Evolutionary conservation across 1,140 invertebrate genomes (phyloP), one percentile per base, ranked within the genome.

Genomic region (Macrobrachium rosenbergii): DNA sequence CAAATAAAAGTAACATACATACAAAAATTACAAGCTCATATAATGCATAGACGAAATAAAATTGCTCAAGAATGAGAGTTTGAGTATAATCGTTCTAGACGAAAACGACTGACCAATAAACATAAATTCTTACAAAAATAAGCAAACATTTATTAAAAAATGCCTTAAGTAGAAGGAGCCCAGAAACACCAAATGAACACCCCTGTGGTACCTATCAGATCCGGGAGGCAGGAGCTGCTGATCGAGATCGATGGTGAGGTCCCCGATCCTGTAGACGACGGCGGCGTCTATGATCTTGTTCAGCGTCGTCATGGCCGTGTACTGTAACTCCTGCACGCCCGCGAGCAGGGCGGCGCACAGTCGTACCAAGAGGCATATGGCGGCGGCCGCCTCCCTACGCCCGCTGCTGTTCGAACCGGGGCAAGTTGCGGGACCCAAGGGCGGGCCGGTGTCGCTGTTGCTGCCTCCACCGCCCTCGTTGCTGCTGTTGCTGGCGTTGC

Each of bases 211-310:
- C 81, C 84, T 80, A n/a, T 82, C 78, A 52, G 67, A 23, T 58
- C 79, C 82, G 0, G 83, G 89, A 17, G 79, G 88, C 6, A 82
- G 67, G 5, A 88, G 88, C 60, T 83, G 88, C 62, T 77, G 62
- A 12, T 89, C 89, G 28, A 59, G 73, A 17, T 88, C 88, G 43
- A 88, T 83, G 11, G 62, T 60, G 19, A 86, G 81, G 80, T 88
- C 83, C 17, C 83, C 88, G 64, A 93, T 91, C 28, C 91, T 90
- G 79, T 92, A 91, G 12, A 92, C 92, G 43, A 93, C 91, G 52
- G 91, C 93, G 10, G 93, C 92, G 90, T 95, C 94, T 23, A 94
- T 93, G 59, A 94, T 92, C 90, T 94, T 93, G 91, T 95, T 95
- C 77, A 95, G 92, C 73, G 93, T 93, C 75, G 93, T 92, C 89